A percentile compares a stretch with the other conserved stretches of the same genome.
These are phyloP conservation scores for Micropoecilia bifurca DNA, from an alignment of 2,797 vertebrate genomes.

Conservation along the genomic window DNA sequence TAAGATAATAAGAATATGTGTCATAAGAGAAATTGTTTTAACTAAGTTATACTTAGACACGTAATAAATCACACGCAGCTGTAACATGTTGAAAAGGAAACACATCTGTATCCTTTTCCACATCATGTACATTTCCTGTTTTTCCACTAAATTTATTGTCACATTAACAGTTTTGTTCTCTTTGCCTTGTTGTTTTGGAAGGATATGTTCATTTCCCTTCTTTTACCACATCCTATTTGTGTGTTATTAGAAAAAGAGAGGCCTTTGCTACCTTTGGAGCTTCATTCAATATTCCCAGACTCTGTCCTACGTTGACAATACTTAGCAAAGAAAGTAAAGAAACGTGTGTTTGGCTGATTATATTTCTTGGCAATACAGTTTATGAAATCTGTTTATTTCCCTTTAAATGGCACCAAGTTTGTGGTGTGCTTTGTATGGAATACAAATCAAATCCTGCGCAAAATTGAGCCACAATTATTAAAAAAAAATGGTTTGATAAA, in stretches of 20 bases:
- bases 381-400: background rate
- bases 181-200: background rate
- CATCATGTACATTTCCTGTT: background rate
- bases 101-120: conserved; percentile 3
- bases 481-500: no score
- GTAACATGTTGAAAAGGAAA: background rate
- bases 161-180: background rate
- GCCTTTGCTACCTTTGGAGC: background rate
- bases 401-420: background rate
- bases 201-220: background rate
- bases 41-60: background rate
- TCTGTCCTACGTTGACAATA: background rate
- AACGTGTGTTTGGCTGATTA: background rate
- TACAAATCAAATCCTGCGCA: no score
- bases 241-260: background rate
- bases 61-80: background rate
- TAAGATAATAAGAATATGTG: background rate
- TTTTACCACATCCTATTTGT: background rate
- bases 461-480: no score
- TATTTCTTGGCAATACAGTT: background rate
- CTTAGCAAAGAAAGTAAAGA: background rate
- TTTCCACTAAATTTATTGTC: background rate
- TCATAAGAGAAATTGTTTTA: background rate
- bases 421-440: background rate
- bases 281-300: background rate